phyloP scores from a whole-genome alignment of 2,888 invertebrate species.

The Leptinotarsa peninsularis region DNA sequence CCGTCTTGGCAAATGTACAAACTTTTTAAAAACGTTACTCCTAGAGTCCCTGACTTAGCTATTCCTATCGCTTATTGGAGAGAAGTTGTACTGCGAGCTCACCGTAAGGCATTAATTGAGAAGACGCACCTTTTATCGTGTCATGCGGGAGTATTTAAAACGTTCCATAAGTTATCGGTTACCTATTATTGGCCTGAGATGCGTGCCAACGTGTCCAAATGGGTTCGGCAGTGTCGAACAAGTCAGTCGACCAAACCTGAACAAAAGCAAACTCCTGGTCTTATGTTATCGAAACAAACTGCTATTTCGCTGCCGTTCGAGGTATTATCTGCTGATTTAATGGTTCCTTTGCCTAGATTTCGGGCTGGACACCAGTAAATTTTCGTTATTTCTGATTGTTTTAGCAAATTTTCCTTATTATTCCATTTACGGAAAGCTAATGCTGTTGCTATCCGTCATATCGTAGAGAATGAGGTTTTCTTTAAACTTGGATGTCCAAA shows the following conservation, averaged over 20 bases:
- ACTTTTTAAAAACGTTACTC: neutral
- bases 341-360: constrained; percentile 41
- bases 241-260: constrained; percentile 26
- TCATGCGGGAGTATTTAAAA: constrained; percentile 33
- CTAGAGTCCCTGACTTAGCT: neutral
- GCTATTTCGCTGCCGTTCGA: constrained; percentile 36
- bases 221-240: constrained; percentile 11
- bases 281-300: constrained; percentile 25
- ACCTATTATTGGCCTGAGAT: constrained; percentile 35
- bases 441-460: constrained; percentile 30
- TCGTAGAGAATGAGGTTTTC: constrained; percentile 48
- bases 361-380: constrained; percentile 39
- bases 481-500: constrained; percentile 50
- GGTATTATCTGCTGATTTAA: constrained; percentile 39
- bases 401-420: constrained; percentile 44
- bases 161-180: constrained; percentile 26
- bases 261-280: constrained; percentile 30
- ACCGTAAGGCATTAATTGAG: constrained; percentile 4
- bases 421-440: constrained; percentile 47
- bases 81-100: neutral
- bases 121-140: neutral
- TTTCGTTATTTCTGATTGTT: constrained; percentile 45
- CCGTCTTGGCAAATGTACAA: neutral
- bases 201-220: constrained; percentile 11
- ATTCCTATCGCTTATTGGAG: neutral